Percentiles rank a stretch among this genome's conserved stretches.
Conservation (phyloP, 1,140 invertebrate genomes). For the Gryon sp. region DNA sequence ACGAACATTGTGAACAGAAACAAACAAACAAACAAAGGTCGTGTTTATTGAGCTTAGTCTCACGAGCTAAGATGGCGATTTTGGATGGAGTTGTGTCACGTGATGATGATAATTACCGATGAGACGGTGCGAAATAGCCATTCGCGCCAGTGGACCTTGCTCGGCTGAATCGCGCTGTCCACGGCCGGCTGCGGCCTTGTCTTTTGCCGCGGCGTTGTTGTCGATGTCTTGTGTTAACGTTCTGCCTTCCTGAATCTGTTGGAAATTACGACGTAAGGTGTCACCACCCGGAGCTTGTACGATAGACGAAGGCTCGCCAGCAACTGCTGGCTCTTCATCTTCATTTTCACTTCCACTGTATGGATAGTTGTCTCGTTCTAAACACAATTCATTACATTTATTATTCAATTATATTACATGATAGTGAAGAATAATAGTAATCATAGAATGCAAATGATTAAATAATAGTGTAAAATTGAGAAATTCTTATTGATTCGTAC, state of each 20-base stretch:
- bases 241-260: slow-evolving; percentile 95
- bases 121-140: slow-evolving; percentile 91
- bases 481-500: slow-evolving; percentile 64
- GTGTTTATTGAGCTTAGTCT: no score
- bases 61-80: no score
- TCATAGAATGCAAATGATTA: slow-evolving; percentile 7
- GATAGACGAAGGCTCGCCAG: slow-evolving; percentile 93
- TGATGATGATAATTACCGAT: slow-evolving; percentile 81
- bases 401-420: no score
- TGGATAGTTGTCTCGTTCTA: slow-evolving; percentile 88
- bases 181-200: slow-evolving; percentile 76
- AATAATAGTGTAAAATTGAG: neutral
- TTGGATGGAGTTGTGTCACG: neutral
- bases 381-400: no score
- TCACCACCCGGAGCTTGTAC: slow-evolving; percentile 93
- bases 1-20: neutral
- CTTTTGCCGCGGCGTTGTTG: slow-evolving; percentile 78
- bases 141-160: slow-evolving; percentile 89
- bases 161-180: slow-evolving; percentile 83
- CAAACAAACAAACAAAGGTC: no score
- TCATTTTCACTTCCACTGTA: slow-evolving; percentile 94
- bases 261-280: slow-evolving; percentile 96
- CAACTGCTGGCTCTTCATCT: slow-evolving; percentile 90
- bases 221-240: slow-evolving; percentile 81
- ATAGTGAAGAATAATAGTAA: slow-evolving; percentile 5